phyloP scores from a whole-genome alignment of 2,113 vertebrate species.

The Panthera tigris region DNA sequence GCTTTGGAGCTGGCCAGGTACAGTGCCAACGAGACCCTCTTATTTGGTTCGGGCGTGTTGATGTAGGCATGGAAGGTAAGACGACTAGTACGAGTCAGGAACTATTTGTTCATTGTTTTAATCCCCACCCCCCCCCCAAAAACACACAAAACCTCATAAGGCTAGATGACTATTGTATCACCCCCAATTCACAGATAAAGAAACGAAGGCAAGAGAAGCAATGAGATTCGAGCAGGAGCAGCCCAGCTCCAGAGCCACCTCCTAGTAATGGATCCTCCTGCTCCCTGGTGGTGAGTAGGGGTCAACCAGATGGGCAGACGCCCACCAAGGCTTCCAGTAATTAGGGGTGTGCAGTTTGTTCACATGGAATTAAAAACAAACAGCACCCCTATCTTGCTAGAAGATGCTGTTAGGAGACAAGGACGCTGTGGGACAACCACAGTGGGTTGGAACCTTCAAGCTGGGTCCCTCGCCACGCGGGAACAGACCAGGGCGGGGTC shows the following conservation, averaged over 20 bases:
- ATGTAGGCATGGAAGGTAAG: not conserved
- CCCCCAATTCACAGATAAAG: not conserved
- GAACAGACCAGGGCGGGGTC: not conserved
- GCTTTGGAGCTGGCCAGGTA: fast-evolving
- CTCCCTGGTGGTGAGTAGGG: not conserved
- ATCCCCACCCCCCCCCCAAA: not conserved
- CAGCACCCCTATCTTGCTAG: not conserved
- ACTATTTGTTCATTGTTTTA: not conserved
- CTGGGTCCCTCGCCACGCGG: not conserved
- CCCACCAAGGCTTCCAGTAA: not conserved
- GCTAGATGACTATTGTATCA: not conserved
- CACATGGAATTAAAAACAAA: not conserved
- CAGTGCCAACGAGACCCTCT: not conserved
- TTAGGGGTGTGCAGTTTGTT: not conserved
- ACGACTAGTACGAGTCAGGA: not conserved
- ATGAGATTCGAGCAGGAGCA: not conserved
- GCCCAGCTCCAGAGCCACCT: not conserved
- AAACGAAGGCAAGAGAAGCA: not conserved
- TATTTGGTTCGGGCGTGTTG: not conserved
- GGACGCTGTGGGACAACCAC: not conserved
- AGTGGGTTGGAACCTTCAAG: too few relatives aligned
- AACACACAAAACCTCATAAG: not conserved
- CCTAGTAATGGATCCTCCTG: not conserved
- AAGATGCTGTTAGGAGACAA: not conserved
- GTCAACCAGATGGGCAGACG: not conserved